Evolutionary conservation across 2,888 invertebrate species (phyloP), one percentile per base, ranked within the genome.

Genomic region (Achlya flavicornis): DNA sequence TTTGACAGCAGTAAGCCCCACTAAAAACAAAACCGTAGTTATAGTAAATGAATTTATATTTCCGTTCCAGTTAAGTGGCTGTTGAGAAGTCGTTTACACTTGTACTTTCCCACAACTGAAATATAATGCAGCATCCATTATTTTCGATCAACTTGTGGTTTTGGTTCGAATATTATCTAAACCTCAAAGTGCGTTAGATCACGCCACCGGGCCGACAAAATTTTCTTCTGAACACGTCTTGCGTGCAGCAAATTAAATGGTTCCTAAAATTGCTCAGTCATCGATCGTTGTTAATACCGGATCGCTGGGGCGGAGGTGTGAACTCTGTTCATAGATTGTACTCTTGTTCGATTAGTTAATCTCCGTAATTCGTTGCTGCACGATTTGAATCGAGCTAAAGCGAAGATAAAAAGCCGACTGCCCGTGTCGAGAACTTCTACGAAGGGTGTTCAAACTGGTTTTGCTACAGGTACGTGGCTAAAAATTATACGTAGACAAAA

Each of bases 401-500:
- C 66, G 70, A 77, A 85, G 83, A 87, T 86, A 86, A 89, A 85
- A 82, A 81, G 75, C 81, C 76, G 81, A 77, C 80, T 81, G 79
- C 79, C 77, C 79, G 74, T 61, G 67, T 70, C 69, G 71, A 80
- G 79, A 74, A 79, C 80, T 89, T 88, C 89, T 88, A 85, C 84
- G 87, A 88, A 89, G 78, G 74, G 81, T 76, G 76, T 81, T 79
- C 66, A 86, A 93, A 93, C 93, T 84, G 90, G 93, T 93, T 87
- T 85, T 86, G 79, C 78, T 85, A 81, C 92, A 93, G 92, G 93
- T 91, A 92, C 83, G 75, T 87, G 85, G 85, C 84, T 84, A 88
- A 90, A 91, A 90, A 88, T 92, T 89, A 89, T 90, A 88, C 86
- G 88, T 90, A 91, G 91, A 89, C 87, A 86, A 89, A 88, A 85